Evolutionary conservation across 2,888 invertebrate genomes (phyloP), one percentile per base, ranked within the genome.

Genomic region (Periphyllus acericola): DNA sequence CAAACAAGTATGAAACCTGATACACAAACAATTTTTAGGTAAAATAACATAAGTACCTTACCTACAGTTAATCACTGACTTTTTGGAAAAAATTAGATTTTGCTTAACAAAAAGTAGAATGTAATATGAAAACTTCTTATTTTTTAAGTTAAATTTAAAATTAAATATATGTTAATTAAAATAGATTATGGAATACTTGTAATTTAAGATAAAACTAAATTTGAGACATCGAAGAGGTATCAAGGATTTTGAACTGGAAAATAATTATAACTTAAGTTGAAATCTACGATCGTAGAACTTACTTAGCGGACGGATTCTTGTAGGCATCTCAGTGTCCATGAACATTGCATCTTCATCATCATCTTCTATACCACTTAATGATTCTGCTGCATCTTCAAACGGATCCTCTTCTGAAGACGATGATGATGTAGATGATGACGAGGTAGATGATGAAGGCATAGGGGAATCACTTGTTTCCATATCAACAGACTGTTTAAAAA

Each of bases 361-460:
- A 68, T 85, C 86, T 74, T 87, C 87, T 90, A 97, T 97, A 9
- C 95, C 95, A 68, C 95, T 95, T 91, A 96, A 96, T 83, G 94
- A 94, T 91, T 97, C 97, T 1, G 95, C 94, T 1, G 95, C 94
- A 91, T 97, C 97, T 91, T 97, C 97, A 91, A 96, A 95, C 91
- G 98, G 97, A 91, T 97, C 96, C 66, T 55, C 94, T 94, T 0
- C 95, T 95, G 91, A 96, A 96, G 92, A 94, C 93, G 89, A 94
- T 94, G 90, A 94, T 94, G 91, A 95, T 95, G 90, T 95, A 94
- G 89, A 95, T 93, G 90, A 94, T 92, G 91, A 94, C 34, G 87
- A 87, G 25, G 87, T 87, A 72, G 87, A 87, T 11, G 87, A 87
- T 72, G 83, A 76, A 78, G 81, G 81, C 78, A 81, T 88, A 83